Evolutionary conservation across 2,888 invertebrate species (phyloP), one percentile per base, ranked within the genome.

Genomic region (Microctonus aethiopoides): DNA sequence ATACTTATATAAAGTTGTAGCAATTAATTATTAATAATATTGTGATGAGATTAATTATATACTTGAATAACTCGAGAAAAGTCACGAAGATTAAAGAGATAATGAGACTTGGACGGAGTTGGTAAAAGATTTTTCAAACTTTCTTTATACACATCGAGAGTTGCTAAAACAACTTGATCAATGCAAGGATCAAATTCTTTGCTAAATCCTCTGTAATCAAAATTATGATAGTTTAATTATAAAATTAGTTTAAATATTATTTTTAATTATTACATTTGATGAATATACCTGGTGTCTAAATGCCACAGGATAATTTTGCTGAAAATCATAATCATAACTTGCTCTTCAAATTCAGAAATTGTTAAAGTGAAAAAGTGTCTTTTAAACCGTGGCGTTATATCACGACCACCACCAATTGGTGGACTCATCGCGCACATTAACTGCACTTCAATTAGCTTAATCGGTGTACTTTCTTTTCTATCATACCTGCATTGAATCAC

Each of bases 121-220:
- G 98, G 98, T 60, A 98, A 87, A 69, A 98, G 89, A 86, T 93
- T 93, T n/a, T 89, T 80, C 64, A 94, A 91, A 67, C 96, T 95
- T 78, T 92, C 89, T 83, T 96, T 95, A 85, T 97, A 98, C 3
- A 98, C 91, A 73, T 93, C 92, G 78, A 98, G 88, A 0, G 98
- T 98, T 0, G 95, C 96, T 63, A 88, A 84, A 2, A 98, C 96
- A 66, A 98, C 90, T 87, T 97, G 93, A 66, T 95, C 94, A 67
- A 96, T 95, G 80, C 95, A 95, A 0, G 96, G 94, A 88, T 97
- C 95, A 85, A 98, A 98, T 71, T 97, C 97, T 86, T 95, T 96
- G 11, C 95, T 93, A 87, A 98, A 98, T 6, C 97, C 97, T 74
- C 86, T 85, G 68, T 1, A 72, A 72, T 72, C 66, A 22, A 36